A percentile compares a stretch with the other conserved stretches of the same genome.
Evolutionary conservation across 2,888 invertebrate species (phyloP).

Genomic region (Troglohyphantes excavatus): DNA sequence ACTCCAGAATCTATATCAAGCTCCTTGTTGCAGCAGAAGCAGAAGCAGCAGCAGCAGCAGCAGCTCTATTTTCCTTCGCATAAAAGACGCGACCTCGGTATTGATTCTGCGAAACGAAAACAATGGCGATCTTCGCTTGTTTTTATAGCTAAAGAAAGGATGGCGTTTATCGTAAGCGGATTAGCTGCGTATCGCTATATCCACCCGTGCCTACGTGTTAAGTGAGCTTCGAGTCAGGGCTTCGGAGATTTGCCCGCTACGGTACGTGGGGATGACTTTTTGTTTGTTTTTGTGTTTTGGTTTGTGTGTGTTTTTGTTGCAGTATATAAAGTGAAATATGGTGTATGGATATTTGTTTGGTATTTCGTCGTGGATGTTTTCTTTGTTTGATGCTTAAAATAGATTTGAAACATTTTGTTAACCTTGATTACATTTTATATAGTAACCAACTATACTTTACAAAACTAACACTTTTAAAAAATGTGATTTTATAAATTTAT

Average conservation of each 20-base stretch:
- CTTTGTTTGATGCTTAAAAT: too few species aligned
- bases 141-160: conserved; percentile 15
- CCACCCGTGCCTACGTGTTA: conserved; percentile 19
- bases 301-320: not conserved
- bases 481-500: too few species aligned
- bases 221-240: not conserved
- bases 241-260: conserved; percentile 9
- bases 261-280: not conserved
- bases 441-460: too few species aligned
- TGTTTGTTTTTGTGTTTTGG: not conserved
- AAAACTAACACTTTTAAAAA: too few species aligned
- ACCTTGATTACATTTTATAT: too few species aligned
- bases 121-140: conserved; percentile 15
- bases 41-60: not conserved
- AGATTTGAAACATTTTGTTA: too few species aligned
- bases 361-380: too few species aligned
- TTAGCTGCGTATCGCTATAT: conserved; percentile 22
- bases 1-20: conserved; percentile 6
- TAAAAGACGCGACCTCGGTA: conserved; percentile 7
- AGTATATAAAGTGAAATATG: not conserved
- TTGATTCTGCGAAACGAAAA: conserved; percentile 43
- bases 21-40: not conserved
- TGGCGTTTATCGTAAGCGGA: conserved; percentile 49
- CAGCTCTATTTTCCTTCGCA: not conserved
- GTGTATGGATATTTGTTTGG: not conserved